Percentiles rank a stretch among this genome's conserved stretches.
Evolutionary conservation across 37 sponge, comb jelly and placozoan species (phyloP).

Genomic region (Crambe crambe): DNA sequence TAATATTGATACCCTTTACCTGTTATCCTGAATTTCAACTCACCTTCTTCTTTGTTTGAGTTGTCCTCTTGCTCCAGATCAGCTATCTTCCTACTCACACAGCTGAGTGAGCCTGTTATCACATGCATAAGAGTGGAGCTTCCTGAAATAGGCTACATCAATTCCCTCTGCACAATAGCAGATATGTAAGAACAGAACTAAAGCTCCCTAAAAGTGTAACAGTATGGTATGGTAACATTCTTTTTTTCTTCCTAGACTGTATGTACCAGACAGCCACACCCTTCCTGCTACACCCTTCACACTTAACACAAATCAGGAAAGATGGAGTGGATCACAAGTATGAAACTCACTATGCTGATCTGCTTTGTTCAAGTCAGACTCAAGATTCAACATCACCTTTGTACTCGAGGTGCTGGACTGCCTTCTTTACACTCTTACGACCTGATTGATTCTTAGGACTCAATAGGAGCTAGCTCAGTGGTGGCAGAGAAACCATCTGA

Average conservation of each 20-base stretch:
- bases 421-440: background rate
- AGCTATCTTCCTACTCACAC: constrained; percentile 27
- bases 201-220: background rate
- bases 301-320: too few relatives aligned
- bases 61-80: constrained; percentile 16
- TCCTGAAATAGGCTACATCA: constrained; percentile 43
- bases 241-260: too few relatives aligned
- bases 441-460: background rate
- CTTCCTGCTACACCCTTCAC: background rate
- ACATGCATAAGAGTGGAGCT: constrained; percentile 41
- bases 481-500: too few relatives aligned
- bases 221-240: background rate
- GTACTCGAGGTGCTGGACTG: background rate
- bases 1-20: background rate
- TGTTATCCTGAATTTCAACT: constrained; percentile 5
- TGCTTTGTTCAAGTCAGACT: background rate
- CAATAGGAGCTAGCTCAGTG: background rate
- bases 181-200: background rate
- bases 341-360: too few relatives aligned
- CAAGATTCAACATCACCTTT: constrained; percentile 5
- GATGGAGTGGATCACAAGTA: too few relatives aligned
- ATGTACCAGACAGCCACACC: background rate
- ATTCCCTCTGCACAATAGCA: background rate
- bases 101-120: background rate
- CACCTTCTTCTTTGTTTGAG: constrained; percentile 15